Evolutionary conservation across 2,888 invertebrate genomes (phyloP).

Genomic region (Copidosoma aretas): DNA sequence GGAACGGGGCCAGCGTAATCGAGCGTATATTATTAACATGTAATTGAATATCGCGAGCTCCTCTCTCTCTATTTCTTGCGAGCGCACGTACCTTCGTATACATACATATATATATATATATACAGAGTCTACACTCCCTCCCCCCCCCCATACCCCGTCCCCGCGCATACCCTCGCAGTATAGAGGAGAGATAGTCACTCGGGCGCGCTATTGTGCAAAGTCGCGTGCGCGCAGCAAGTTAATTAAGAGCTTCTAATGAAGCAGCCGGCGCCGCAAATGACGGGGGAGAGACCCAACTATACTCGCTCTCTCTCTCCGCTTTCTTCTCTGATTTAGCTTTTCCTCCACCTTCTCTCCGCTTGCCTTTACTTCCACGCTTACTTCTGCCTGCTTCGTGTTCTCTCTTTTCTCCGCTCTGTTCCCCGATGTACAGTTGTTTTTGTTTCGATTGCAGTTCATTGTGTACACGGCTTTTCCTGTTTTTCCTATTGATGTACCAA

Average conservation of each 20-base stretch:
- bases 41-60: slow-evolving; percentile 58
- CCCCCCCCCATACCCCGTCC: too few species aligned
- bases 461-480: too few species aligned
- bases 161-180: too few species aligned
- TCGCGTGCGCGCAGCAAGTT: slow-evolving; percentile 61
- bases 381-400: not conserved
- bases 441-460: too few species aligned
- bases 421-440: not conserved
- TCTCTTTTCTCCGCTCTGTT: slow-evolving; percentile 33
- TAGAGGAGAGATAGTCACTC: slow-evolving; percentile 37
- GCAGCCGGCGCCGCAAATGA: slow-evolving; percentile 59
- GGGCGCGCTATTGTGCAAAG: slow-evolving; percentile 48
- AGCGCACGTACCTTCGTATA: too few species aligned
- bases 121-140: too few species aligned
- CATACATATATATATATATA: too few species aligned
- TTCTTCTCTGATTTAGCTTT: not conserved
- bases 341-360: not conserved
- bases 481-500: too few species aligned
- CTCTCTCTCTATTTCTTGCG: not conserved
- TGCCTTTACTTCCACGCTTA: not conserved
- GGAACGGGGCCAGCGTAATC: slow-evolving; percentile 54
- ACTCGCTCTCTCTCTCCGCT: slow-evolving; percentile 10
- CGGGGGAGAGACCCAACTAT: slow-evolving; percentile 40
- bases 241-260: slow-evolving; percentile 63
- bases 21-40: slow-evolving; percentile 61